Evolutionary conservation across 2,113 vertebrate genomes (phyloP).

Genomic region (Hucho hucho): DNA sequence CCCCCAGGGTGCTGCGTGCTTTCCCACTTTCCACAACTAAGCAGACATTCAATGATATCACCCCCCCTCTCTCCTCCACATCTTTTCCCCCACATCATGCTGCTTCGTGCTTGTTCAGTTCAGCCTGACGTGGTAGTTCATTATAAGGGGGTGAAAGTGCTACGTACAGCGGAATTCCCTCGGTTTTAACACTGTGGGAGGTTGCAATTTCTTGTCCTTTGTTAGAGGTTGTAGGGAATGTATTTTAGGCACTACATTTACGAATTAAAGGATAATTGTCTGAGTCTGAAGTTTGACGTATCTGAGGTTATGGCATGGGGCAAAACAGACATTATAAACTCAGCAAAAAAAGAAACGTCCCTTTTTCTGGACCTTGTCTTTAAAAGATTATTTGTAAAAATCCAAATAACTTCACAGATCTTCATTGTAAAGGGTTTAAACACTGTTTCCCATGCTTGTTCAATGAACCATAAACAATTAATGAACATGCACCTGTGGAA

Average conservation of each 20-base stretch:
- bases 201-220: constrained; percentile 52
- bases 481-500: too few relatives aligned
- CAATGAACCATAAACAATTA: too few relatives aligned
- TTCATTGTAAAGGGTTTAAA: too few relatives aligned
- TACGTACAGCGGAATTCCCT: constrained; percentile 56
- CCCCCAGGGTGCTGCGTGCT: neutral
- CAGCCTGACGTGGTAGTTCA: constrained; percentile 23
- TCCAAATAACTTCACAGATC: too few relatives aligned
- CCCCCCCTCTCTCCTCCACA: neutral
- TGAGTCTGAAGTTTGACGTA: constrained; percentile 4
- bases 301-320: neutral
- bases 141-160: constrained; percentile 58
- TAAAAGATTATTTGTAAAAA: too few relatives aligned
- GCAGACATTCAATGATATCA: constrained; percentile 71
- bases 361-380: too few relatives aligned
- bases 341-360: too few relatives aligned
- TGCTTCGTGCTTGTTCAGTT: neutral
- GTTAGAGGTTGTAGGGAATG: constrained; percentile 49
- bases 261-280: constrained; percentile 51
- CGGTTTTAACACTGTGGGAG: constrained; percentile 42
- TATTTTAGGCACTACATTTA: constrained; percentile 58
- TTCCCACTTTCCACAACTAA: constrained; percentile 61
- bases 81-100: neutral
- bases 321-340: too few relatives aligned
- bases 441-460: too few relatives aligned